Evolutionary conservation across 2,888 invertebrate species (phyloP).

Genomic region (Hirtodrosophila confusa): DNA sequence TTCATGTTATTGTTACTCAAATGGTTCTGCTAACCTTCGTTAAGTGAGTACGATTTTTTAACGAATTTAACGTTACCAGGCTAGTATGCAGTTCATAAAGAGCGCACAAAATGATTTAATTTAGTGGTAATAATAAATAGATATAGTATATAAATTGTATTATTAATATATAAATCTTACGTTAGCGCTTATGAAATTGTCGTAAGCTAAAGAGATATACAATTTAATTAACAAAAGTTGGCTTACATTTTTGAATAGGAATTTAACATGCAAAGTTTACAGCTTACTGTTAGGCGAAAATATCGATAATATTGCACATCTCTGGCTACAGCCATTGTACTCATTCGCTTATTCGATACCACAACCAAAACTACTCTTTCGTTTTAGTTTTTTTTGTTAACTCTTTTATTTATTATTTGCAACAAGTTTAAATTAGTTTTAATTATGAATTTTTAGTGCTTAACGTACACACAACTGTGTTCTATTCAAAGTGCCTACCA

Average conservation of each 20-base stretch:
- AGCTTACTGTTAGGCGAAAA: neutral
- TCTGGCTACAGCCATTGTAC: constrained; percentile 34
- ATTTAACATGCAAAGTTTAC: constrained; percentile 6
- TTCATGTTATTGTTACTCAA: constrained; percentile 45
- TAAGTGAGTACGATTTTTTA: too few species aligned
- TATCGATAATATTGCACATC: constrained; percentile 23
- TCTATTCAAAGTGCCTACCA: constrained; percentile 49
- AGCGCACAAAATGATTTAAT: too few species aligned
- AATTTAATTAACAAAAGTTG: neutral
- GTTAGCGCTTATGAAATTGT: too few species aligned
- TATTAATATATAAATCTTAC: too few species aligned
- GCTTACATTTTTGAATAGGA: neutral
- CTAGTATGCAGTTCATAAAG: too few species aligned
- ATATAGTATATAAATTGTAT: too few species aligned
- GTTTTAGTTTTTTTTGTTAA: constrained; percentile 57
- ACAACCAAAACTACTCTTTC: constrained; percentile 41
- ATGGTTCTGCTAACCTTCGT: constrained; percentile 31
- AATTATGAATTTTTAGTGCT: constrained; percentile 19
- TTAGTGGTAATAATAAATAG: too few species aligned
- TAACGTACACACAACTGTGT: constrained; percentile 35
- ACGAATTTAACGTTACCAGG: too few species aligned
- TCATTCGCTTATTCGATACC: constrained; percentile 49
- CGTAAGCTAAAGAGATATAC: too few species aligned
- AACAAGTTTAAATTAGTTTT: constrained; percentile 38
- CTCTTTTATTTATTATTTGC: constrained; percentile 54